phyloP scores from a whole-genome alignment of 2,888 invertebrate species.

The Dryococelus australis region DNA sequence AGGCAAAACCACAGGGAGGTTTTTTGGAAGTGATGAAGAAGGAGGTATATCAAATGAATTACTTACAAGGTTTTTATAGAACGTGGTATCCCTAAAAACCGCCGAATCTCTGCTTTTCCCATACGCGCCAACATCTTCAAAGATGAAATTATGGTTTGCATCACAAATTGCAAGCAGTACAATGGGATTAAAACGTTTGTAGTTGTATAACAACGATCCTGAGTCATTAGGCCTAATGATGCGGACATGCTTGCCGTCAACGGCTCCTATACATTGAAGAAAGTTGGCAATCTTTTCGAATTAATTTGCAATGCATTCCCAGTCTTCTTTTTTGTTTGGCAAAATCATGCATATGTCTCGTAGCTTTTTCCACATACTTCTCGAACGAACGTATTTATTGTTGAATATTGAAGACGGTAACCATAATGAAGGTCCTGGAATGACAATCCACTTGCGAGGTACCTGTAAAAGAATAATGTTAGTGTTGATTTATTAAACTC shows the following conservation, averaged over 20 bases:
- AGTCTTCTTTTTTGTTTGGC: slow-evolving; percentile 40
- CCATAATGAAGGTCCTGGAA: slow-evolving; percentile 50
- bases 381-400: slow-evolving; percentile 45
- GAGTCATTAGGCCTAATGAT: slow-evolving; percentile 46
- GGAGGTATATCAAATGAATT: slow-evolving; percentile 12
- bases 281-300: slow-evolving; percentile 50
- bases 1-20: background rate
- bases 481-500: background rate
- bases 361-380: slow-evolving; percentile 48
- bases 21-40: background rate
- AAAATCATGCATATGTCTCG: slow-evolving; percentile 27
- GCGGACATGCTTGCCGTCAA: slow-evolving; percentile 51
- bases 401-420: slow-evolving; percentile 47
- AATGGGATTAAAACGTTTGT: slow-evolving; percentile 49
- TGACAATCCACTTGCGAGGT: slow-evolving; percentile 35
- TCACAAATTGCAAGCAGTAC: slow-evolving; percentile 48
- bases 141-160: slow-evolving; percentile 48
- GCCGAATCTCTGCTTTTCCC: slow-evolving; percentile 35
- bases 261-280: slow-evolving; percentile 51
- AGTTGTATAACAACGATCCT: slow-evolving; percentile 49
- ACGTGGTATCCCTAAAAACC: background rate
- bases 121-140: slow-evolving; percentile 48
- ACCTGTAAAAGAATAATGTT: slow-evolving; percentile 34
- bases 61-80: background rate
- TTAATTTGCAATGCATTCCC: slow-evolving; percentile 47